phyloP scores from a whole-genome alignment of 2,888 invertebrate species.

The Lochmaea capreae region DNA sequence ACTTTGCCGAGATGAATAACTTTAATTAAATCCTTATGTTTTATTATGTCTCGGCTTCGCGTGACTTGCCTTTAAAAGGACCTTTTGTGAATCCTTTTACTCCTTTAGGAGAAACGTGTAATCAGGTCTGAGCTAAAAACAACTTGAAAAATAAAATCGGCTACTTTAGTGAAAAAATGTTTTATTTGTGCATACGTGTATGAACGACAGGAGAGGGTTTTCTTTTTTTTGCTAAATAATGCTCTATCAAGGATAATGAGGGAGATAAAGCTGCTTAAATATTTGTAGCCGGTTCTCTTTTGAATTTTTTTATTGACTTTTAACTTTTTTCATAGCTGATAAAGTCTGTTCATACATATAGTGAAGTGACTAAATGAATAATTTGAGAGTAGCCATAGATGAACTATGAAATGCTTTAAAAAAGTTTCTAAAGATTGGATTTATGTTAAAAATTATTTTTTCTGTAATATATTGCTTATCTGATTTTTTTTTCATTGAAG shows the following conservation, averaged over 20 bases:
- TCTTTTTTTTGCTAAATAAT: slow-evolving; percentile 5
- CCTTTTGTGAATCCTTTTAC: slow-evolving; percentile 43
- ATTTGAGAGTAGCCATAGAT: no score
- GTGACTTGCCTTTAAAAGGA: slow-evolving; percentile 50
- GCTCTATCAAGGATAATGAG: not conserved
- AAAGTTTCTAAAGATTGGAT: no score
- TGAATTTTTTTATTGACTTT: not conserved
- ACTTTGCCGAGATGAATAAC: slow-evolving; percentile 67
- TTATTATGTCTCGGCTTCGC: slow-evolving; percentile 59
- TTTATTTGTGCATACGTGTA: slow-evolving; percentile 1
- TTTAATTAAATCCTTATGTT: slow-evolving; percentile 67
- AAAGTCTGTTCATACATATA: no score
- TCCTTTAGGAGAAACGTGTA: slow-evolving; percentile 39
- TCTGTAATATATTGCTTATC: no score
- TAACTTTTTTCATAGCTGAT: not conserved
- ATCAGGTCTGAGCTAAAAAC: slow-evolving; percentile 41
- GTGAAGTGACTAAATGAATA: no score
- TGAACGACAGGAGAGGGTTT: not conserved
- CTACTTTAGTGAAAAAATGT: slow-evolving; percentile 16
- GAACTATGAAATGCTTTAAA: no score
- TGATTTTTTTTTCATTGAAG: no score
- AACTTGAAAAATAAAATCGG: slow-evolving; percentile 17
- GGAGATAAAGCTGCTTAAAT: not conserved
- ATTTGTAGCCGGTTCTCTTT: not conserved
- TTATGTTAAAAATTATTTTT: no score